Percentiles rank a stretch among this genome's conserved stretches.
These are phyloP conservation scores for Hipposideros armiger DNA, from an alignment of 2,113 vertebrate species.

Conservation along the genomic window DNA sequence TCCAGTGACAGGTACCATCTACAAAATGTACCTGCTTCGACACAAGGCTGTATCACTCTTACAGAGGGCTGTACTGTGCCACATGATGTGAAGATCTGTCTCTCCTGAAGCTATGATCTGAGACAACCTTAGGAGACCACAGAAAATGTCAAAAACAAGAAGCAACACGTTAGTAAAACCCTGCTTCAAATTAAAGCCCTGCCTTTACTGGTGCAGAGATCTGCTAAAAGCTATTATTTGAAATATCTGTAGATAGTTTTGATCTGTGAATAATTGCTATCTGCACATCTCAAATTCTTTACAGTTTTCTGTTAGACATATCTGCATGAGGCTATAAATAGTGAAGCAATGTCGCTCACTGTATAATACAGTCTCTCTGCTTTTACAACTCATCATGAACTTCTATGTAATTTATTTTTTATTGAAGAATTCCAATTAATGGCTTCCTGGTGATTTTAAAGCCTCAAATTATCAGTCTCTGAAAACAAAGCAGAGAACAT, in stretches of 20 bases:
- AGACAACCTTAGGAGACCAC: conserved; percentile 75
- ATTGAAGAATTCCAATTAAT: conserved; percentile 95
- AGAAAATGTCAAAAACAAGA: conserved; percentile 83
- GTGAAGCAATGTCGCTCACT: conserved; percentile 87
- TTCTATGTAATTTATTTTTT: conserved; percentile 94
- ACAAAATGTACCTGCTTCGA: neutral
- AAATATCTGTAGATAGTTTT: conserved; percentile 86
- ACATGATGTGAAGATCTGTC: neutral
- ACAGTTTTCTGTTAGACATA: conserved; percentile 88
- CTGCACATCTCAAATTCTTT: conserved; percentile 88
- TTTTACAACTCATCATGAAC: conserved; percentile 93
- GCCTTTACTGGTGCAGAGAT: conserved; percentile 85
- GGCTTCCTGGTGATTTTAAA: conserved; percentile 95
- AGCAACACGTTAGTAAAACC: conserved; percentile 80
- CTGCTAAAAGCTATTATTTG: conserved; percentile 88
- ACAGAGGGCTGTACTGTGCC: accelerated
- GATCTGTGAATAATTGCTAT: conserved; percentile 89
- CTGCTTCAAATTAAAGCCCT: conserved; percentile 85
- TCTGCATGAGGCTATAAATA: conserved; percentile 89
- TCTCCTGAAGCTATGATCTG: conserved; percentile 40
- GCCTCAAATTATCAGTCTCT: conserved; percentile 94
- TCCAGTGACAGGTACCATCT: neutral
- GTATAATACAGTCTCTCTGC: conserved; percentile 91
- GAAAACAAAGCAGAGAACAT: conserved; percentile 94
- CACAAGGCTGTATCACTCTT: accelerated